Conservation (phyloP, 1,140 invertebrate species). For the Coptotermes formosanus region DNA sequence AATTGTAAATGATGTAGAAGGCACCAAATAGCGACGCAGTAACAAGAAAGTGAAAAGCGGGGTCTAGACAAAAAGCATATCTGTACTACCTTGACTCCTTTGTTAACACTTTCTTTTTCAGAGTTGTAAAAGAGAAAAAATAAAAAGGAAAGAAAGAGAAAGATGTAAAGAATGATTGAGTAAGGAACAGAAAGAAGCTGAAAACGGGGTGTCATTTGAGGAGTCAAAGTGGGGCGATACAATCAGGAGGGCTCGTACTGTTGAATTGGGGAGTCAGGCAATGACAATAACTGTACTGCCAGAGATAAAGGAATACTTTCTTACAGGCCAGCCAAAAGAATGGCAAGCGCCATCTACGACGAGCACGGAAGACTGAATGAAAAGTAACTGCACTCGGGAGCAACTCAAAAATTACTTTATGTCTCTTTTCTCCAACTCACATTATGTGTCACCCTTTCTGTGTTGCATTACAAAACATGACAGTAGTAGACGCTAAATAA, state of each 20-base stretch:
- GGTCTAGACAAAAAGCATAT: neutral
- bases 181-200: conserved; percentile 20
- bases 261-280: conserved; percentile 30
- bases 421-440: neutral
- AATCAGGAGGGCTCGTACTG: conserved; percentile 13
- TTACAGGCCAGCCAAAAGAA: neutral
- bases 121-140: neutral
- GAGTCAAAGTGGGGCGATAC: conserved; percentile 27
- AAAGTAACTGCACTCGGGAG: neutral
- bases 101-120: neutral
- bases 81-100: neutral
- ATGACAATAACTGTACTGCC: conserved; percentile 14
- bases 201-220: conserved; percentile 26
- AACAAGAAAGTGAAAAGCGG: neutral
- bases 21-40: neutral
- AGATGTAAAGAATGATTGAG: conserved; percentile 11
- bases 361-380: neutral
- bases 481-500: neutral
- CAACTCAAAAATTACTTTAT: neutral
- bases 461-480: neutral
- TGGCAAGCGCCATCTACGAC: neutral
- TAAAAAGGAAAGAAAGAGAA: neutral
- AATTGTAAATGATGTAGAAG: neutral
- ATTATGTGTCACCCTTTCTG: neutral
- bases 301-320: conserved; percentile 2